These are phyloP conservation scores for Romanogobio albipinnatus DNA, from an alignment of 2,113 vertebrate genomes.

Conservation along the genomic window DNA sequence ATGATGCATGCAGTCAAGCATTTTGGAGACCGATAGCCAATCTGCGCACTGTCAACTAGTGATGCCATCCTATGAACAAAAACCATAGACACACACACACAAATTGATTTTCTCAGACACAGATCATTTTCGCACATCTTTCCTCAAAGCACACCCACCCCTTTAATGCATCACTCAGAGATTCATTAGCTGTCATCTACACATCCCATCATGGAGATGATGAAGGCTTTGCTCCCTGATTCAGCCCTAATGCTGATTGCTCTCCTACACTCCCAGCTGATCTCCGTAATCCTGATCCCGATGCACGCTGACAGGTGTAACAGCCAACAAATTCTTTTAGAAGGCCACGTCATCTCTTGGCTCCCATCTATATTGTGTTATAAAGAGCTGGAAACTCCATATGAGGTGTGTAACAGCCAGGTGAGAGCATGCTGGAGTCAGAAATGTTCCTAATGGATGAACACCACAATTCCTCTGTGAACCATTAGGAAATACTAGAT, in stretches of 20 bases:
- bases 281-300: constrained; percentile 43
- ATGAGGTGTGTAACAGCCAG: background rate
- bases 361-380: constrained; percentile 15
- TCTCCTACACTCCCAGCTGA: constrained; percentile 35
- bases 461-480: constrained; percentile 8
- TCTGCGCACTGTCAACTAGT: constrained; percentile 29
- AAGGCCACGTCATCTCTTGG: constrained; percentile 29
- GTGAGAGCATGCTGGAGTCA: constrained; percentile 37
- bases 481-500: constrained; percentile 13
- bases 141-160: background rate
- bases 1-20: background rate
- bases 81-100: background rate
- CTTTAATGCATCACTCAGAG: constrained; percentile 51
- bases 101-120: background rate
- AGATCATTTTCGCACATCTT: constrained; percentile 2
- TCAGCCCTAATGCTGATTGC: constrained; percentile 48
- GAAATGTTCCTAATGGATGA: constrained; percentile 21
- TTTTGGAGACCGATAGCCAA: constrained; percentile 33
- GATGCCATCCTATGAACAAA: constrained; percentile 29
- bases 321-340: constrained; percentile 45
- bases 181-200: constrained; percentile 52
- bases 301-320: constrained; percentile 51
- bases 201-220: constrained; percentile 34
- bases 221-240: constrained; percentile 34
- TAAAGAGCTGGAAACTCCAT: constrained; percentile 10